Conservation (phyloP, 2,888 invertebrate genomes). For the Allygus modestus region DNA sequence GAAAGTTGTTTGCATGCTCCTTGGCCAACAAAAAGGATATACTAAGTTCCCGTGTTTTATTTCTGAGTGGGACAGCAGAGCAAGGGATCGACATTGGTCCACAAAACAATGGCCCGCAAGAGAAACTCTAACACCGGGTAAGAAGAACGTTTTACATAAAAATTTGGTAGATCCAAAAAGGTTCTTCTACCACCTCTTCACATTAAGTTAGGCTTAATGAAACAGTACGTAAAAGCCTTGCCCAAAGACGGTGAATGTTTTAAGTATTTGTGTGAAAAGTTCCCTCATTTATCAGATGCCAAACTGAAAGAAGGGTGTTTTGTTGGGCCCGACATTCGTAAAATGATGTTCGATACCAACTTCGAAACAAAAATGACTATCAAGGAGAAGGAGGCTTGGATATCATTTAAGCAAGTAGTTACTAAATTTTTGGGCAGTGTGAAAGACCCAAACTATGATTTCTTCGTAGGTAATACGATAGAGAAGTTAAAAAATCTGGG, state of each 20-base stretch:
- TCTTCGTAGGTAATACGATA: too few species aligned
- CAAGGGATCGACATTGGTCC: constrained; percentile 68
- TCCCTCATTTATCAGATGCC: constrained; percentile 65
- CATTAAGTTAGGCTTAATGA: constrained; percentile 71
- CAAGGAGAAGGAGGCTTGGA: constrained; percentile 67
- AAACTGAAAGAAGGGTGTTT: constrained; percentile 69
- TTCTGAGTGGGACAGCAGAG: constrained; percentile 71
- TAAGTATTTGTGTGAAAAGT: constrained; percentile 65
- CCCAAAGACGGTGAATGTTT: constrained; percentile 65
- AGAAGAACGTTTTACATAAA: constrained; percentile 63
- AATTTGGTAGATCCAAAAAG: constrained; percentile 64
- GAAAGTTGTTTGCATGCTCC: constrained; percentile 69
- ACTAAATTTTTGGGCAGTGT: constrained; percentile 61
- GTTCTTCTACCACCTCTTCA: constrained; percentile 69
- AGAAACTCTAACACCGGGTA: constrained; percentile 60
- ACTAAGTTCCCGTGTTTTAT: constrained; percentile 71
- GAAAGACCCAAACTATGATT: constrained; percentile 64
- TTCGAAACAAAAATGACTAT: constrained; percentile 66
- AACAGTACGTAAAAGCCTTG: constrained; percentile 69
- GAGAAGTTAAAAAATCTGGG: too few species aligned
- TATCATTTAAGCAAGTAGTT: constrained; percentile 63
- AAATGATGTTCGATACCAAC: constrained; percentile 66
- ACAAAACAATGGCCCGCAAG: constrained; percentile 67
- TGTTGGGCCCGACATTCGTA: constrained; percentile 68
- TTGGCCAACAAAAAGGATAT: constrained; percentile 71